These are phyloP conservation scores for Eulemur rufifrons DNA, from an alignment of 2,113 vertebrate genomes.

Conservation along the genomic window DNA sequence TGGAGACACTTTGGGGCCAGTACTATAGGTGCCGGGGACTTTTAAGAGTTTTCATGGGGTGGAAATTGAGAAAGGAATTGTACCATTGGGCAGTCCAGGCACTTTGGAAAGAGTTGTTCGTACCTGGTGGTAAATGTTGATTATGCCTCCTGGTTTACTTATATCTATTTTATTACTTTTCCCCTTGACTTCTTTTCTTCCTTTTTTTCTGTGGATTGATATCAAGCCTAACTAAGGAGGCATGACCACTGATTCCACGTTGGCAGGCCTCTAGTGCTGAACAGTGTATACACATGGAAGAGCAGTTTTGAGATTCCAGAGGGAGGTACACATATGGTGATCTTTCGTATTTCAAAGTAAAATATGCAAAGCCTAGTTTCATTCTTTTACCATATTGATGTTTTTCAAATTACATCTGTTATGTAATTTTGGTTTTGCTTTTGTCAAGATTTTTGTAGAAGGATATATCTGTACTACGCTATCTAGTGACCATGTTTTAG, in stretches of 20 bases:
- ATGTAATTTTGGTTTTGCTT: conserved; percentile 14
- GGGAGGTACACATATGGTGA: conserved; percentile 46
- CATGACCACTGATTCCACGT: neutral
- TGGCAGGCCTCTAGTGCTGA: neutral
- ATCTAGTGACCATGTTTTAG: neutral
- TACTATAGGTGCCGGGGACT: neutral
- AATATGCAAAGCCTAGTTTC: conserved; percentile 7
- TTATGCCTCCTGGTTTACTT: neutral
- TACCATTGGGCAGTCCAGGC: neutral
- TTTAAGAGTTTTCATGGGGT: neutral
- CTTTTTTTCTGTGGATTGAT: neutral
- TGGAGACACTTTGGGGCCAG: neutral
- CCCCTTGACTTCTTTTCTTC: neutral
- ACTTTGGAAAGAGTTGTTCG: neutral
- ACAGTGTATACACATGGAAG: neutral
- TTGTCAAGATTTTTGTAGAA: conserved; percentile 65
- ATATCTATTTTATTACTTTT: neutral
- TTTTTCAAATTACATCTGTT: conserved; percentile 62
- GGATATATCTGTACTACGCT: neutral
- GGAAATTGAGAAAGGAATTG: neutral
- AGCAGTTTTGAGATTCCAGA: neutral
- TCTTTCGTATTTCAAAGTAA: conserved; percentile 56
- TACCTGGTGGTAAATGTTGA: neutral
- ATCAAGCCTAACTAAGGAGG: neutral
- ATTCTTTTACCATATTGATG: conserved; percentile 25